Conservation (phyloP, 2,113 vertebrate genomes). For the Paradisaea rubra region DNA sequence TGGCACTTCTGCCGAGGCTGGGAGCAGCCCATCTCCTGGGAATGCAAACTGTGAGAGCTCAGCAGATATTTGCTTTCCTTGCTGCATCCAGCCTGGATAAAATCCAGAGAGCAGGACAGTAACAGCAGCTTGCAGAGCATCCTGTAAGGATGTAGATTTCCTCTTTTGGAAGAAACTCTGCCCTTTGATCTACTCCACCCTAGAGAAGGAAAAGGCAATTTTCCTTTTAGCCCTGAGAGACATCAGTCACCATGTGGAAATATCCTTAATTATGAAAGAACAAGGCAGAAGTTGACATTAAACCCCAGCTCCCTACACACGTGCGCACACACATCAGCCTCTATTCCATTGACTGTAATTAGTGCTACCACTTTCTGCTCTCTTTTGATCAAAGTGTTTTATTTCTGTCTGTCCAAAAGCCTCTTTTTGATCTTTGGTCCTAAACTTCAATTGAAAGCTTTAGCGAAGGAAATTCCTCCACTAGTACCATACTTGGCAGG, state of each 20-base stretch:
- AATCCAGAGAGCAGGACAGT: not conserved
- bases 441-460: not conserved
- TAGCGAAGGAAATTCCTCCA: not conserved
- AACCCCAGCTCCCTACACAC: not conserved
- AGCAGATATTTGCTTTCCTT: not conserved
- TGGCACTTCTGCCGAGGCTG: not conserved
- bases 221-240: not conserved
- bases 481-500: accelerated
- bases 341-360: not conserved
- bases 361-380: not conserved
- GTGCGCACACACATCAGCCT: not conserved
- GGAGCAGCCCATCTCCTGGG: not conserved
- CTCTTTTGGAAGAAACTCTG: not conserved
- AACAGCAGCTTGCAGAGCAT: not conserved
- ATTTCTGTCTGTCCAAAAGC: not conserved
- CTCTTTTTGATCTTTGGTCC: not conserved
- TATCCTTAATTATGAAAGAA: not conserved
- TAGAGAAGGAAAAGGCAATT: not conserved
- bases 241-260: not conserved
- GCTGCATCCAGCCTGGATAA: not conserved
- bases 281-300: not conserved
- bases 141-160: not conserved
- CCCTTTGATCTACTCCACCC: not conserved
- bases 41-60: not conserved
- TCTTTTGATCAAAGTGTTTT: not conserved